phyloP scores from a whole-genome alignment of 2,888 invertebrate species.

The Pandemis heparana region DNA sequence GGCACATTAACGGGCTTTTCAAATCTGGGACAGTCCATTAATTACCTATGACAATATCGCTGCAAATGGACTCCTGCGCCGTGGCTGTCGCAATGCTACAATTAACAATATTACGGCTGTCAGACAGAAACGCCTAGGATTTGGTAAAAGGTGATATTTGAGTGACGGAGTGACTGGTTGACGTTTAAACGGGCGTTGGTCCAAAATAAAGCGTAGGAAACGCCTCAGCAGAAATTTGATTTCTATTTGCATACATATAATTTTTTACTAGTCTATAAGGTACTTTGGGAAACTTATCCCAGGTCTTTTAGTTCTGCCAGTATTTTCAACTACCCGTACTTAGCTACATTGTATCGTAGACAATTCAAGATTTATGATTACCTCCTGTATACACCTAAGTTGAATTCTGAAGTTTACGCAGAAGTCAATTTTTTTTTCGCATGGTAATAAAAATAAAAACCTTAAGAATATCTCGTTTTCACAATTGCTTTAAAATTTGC shows the following conservation, averaged over 20 bases:
- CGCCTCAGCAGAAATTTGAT: neutral
- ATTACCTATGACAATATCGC: slow-evolving; percentile 9
- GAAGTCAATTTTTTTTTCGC: no score
- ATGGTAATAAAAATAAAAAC: neutral
- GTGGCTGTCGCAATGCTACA: slow-evolving; percentile 17
- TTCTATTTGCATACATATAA: no score
- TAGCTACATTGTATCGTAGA: no score
- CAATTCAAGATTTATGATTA: no score
- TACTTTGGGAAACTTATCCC: no score
- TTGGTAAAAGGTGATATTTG: slow-evolving; percentile 39
- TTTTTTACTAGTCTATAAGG: no score
- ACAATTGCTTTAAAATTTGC: neutral
- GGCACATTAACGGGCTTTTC: slow-evolving; percentile 10
- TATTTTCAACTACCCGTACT: no score
- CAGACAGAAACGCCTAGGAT: slow-evolving; percentile 31
- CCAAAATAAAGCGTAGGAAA: neutral
- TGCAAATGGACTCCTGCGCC: slow-evolving; percentile 23
- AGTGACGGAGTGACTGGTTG: slow-evolving; percentile 6
- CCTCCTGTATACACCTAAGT: no score
- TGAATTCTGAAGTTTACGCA: no score
- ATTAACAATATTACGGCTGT: slow-evolving; percentile 42
- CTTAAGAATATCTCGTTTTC: neutral
- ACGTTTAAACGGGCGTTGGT: neutral
- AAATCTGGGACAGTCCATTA: slow-evolving; percentile 18
- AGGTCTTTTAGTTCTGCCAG: no score